These are phyloP conservation scores for Apodemus agrarius DNA, from an alignment of 2,797 vertebrate species.

Conservation along the genomic window DNA sequence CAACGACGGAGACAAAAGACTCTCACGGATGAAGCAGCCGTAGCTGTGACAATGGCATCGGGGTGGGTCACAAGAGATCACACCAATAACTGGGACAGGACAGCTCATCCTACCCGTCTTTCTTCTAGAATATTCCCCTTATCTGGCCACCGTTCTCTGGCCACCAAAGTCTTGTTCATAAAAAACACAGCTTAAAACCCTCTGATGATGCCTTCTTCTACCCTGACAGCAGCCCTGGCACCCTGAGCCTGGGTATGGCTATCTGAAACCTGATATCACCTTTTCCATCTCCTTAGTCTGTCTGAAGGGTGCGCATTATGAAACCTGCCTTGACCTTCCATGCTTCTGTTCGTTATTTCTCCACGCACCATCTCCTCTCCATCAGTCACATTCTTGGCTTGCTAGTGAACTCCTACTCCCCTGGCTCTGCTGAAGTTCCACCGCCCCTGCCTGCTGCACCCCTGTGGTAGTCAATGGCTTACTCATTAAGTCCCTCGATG, in stretches of 20 bases:
- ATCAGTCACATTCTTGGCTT: neutral
- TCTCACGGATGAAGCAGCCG: neutral
- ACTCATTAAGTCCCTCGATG: neutral
- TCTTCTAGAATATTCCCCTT: neutral
- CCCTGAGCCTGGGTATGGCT: neutral
- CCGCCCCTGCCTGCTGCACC: neutral
- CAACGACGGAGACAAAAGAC: neutral
- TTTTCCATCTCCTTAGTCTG: neutral
- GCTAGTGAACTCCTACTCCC: neutral
- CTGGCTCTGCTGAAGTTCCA: neutral
- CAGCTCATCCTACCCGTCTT: neutral
- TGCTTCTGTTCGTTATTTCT: neutral
- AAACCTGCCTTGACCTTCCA: neutral
- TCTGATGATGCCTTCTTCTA: neutral
- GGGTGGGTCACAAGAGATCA: neutral
- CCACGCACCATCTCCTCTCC: neutral
- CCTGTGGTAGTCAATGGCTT: neutral
- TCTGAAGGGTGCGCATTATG: neutral
- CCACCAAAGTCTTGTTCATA: neutral
- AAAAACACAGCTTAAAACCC: neutral
- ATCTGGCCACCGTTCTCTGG: neutral
- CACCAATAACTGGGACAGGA: neutral
- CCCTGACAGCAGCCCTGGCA: neutral
- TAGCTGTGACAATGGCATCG: neutral
- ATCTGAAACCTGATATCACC: neutral